Evolutionary conservation across 2,888 invertebrate species (phyloP), one percentile per base, ranked within the genome.

Genomic region (Drosophila kanekoi): DNA sequence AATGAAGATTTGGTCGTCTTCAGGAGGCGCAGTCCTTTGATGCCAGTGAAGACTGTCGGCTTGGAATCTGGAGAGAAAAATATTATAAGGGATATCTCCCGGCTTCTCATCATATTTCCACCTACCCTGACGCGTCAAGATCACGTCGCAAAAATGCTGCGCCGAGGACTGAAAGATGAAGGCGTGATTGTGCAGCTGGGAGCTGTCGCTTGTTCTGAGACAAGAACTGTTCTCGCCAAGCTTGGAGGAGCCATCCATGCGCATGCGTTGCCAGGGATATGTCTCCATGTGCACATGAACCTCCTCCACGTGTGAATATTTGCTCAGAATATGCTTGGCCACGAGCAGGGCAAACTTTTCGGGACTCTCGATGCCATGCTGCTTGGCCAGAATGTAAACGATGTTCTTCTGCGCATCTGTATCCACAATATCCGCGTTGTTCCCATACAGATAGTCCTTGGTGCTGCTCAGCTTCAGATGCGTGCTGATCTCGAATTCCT

Each of bases 391-490:
- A 37, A 96, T 91, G 89, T 96, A 96, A 38, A 96, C 95, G 1
- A 96, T 96, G 89, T 97, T 97, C 92, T 96, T 96, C 91, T 96
- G 96, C 0, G 96, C 95, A 89, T 96, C 96, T 0, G 96, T 96
- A 11, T 96, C 96, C 16, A 97, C 95, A 67, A 97, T 95, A 87
- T 96, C 96, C 53, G 95, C 94, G 89, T 97, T 97, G 91, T 96
- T 77, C 84, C 92, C 95, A 72, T 93, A 89, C 0, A 95, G 92
- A 91, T 96, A 97, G 73, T 96, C 96, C 74, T 94, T 95, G 87
- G 95, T 94, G 3, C 94, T 94, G 67, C 94, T 93, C 57, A 96
- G 92, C 78, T 95, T 95, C 48, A 97, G 93, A 79, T 95, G 95
- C 0, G 96, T 96, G 82, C 94, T 94, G 13, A 95, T 96, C 92